Base-by-base conservation (phyloP, 2,888 invertebrate genomes). In the Blastobasis adustella region DNA sequence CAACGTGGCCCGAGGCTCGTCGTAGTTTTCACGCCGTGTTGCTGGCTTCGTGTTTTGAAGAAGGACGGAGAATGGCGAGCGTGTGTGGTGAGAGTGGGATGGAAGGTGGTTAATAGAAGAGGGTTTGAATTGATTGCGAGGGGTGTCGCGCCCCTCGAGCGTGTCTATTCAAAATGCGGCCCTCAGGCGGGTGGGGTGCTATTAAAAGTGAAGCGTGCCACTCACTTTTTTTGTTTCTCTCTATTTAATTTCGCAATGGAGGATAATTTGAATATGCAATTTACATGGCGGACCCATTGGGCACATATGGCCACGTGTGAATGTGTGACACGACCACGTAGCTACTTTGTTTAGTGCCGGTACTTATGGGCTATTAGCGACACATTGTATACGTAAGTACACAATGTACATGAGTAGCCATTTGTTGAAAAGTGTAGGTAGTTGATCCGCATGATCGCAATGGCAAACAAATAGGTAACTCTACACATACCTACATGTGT, bases 191-290 rank as follows among this genome's bases (percentile, higher is more conserved):
- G 86, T 77, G 82, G 83, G 80, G 82, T 69, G 67, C 65, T 61
- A 65, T 67, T 66, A 67, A 65, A 67, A 65, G 23, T 70, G 71
- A 74, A 77, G 76, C 76, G 73, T 76, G 76, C 69, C 68, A 66
- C 63, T 68, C 64, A 67, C 66, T 73, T 79, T 83, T 83, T 86
- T 86, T 86, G 77, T 85, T 82, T 85, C 70, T 76, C 77, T 78
- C 72, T 83, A 83, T 85, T 88, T 83, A 83, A 86, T 86, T 84
- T 84, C 61, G 86, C 84, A 75, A 84, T 85, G 82, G 84, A 73
- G 82, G 75, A 78, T 82, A 79, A 81, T 82, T 83, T 83, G 72
- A 83, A 85, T 86, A 79, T 71, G 72, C 69, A 76, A 81, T 80
- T 79, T 80, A 83, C 78, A 84, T 83, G 82, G 81, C 77, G 63